phyloP scores from a whole-genome alignment of 2,888 invertebrate species.

The Leucozona laternaria region DNA sequence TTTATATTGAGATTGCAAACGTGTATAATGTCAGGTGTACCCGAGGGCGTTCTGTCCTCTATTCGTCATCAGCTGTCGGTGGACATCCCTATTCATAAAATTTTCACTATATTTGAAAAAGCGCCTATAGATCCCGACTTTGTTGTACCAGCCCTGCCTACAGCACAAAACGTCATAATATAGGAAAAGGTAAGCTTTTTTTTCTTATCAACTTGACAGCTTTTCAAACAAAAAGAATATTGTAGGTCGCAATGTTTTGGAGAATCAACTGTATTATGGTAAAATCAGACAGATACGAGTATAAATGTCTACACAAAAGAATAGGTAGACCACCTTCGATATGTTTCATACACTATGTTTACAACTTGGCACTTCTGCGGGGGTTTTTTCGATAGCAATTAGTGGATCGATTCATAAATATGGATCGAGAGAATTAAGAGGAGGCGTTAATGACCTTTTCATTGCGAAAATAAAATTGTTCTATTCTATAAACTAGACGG shows the following conservation, averaged over 20 bases:
- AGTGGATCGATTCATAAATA: background rate
- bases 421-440: background rate
- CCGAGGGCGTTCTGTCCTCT: too few species aligned
- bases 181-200: background rate
- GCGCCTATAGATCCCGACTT: background rate
- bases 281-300: background rate
- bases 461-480: conserved; percentile 16
- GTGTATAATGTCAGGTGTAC: too few species aligned
- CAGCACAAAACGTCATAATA: background rate
- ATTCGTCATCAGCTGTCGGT: too few species aligned
- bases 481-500: background rate
- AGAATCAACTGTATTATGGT: background rate
- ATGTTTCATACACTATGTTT: conserved; percentile 17
- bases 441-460: conserved; percentile 41
- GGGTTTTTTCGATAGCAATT: conserved; percentile 10
- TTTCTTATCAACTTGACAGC: conserved; percentile 22
- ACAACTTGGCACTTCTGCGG: conserved; percentile 26
- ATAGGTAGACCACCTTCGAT: conserved; percentile 43
- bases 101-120: background rate
- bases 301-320: background rate
- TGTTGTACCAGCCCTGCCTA: background rate
- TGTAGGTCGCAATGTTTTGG: conserved; percentile 32
- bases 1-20: too few species aligned
- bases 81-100: too few species aligned
- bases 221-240: background rate